phyloP scores from a whole-genome alignment of 2,888 invertebrate species.

The Caenorhabditis sp. region DNA sequence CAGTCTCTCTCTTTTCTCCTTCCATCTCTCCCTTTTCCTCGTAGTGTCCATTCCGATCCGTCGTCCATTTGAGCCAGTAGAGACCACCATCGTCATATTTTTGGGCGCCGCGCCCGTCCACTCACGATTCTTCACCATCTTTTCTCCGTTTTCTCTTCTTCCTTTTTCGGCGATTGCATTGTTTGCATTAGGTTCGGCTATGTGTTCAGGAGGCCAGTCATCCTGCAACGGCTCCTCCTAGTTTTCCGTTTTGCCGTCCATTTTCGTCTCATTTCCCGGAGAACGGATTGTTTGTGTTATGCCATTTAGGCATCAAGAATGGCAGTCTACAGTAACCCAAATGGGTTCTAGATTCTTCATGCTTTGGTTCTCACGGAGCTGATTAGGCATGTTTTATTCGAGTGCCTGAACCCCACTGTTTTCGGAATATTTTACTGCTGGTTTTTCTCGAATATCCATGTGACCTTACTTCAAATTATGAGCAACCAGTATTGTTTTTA shows the following conservation, averaged over 20 bases:
- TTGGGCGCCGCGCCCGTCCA: constrained; percentile 48
- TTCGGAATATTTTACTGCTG: no score
- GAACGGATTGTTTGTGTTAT: constrained; percentile 35
- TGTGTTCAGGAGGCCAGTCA: constrained; percentile 56
- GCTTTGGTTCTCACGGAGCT: no score
- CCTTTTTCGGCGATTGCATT: constrained; percentile 33
- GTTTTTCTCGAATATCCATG: no score
- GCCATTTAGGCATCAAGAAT: constrained; percentile 28
- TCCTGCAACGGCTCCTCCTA: constrained; percentile 45
- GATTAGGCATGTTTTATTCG: no score
- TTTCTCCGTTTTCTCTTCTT: constrained; percentile 12
- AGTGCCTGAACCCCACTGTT: no score
- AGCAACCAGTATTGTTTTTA: no score
- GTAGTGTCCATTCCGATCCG: constrained; percentile 39
- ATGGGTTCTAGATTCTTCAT: background rate
- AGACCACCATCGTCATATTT: constrained; percentile 27
- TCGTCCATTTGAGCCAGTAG: constrained; percentile 36
- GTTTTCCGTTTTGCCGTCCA: constrained; percentile 46
- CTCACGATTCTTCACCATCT: constrained; percentile 46
- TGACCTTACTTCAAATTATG: no score
- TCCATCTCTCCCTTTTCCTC: constrained; percentile 23
- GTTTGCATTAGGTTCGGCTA: constrained; percentile 52
- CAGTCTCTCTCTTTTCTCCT: constrained; percentile 7
- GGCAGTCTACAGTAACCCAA: constrained; percentile 42
- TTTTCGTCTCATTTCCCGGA: constrained; percentile 46